Conservation (phyloP, 2,888 invertebrate genomes). For the Autographa gamma region DNA sequence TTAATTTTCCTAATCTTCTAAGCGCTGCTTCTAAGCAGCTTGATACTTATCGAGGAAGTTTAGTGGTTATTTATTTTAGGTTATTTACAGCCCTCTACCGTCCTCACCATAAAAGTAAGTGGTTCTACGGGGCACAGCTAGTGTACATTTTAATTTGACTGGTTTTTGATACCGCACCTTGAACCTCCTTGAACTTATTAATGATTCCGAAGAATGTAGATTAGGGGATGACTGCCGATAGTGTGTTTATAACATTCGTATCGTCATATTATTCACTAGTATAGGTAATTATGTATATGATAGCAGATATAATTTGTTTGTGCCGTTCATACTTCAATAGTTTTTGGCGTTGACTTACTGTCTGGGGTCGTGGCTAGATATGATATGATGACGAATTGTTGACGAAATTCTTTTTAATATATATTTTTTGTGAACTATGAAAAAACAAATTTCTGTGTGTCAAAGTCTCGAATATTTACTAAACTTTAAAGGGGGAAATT, state of each 20-base stretch:
- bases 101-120: no score
- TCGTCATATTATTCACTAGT: neutral
- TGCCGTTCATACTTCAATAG: neutral
- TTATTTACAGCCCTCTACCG: no score
- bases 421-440: neutral
- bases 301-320: constrained; percentile 3
- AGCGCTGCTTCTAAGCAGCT: no score
- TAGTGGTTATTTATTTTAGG: no score
- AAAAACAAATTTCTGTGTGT: no score
- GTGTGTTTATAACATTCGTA: neutral
- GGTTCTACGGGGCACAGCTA: no score
- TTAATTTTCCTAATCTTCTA: no score
- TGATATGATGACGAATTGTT: neutral
- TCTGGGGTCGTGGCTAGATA: neutral
- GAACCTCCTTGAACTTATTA: constrained; percentile 1
- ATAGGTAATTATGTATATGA: neutral
- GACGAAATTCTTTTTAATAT: neutral
- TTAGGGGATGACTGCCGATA: constrained; percentile 1
- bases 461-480: no score
- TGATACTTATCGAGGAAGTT: no score
- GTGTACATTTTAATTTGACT: neutral
- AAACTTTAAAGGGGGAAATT: no score
- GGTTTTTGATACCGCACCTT: neutral
- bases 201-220: neutral
- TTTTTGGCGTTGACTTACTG: neutral